These are phyloP conservation scores for Euplagia quadripunctaria DNA, from an alignment of 2,888 invertebrate genomes.

Conservation along the genomic window DNA sequence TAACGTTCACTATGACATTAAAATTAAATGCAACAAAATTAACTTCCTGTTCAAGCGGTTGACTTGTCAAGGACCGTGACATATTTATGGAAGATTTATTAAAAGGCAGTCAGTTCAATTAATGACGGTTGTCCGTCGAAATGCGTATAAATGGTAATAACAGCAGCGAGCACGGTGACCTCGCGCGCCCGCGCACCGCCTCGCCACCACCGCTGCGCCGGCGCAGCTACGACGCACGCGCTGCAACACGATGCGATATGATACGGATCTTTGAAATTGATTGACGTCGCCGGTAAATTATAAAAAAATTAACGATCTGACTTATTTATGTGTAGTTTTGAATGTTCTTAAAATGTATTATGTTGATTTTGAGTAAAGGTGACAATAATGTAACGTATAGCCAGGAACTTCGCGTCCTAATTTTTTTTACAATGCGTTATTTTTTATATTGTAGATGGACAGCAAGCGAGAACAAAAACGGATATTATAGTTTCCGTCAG, in stretches of 20 bases:
- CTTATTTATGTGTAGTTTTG: background rate
- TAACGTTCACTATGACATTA: background rate
- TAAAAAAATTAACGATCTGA: background rate
- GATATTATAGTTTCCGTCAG: background rate
- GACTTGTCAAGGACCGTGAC: background rate
- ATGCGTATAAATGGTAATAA: constrained; percentile 1
- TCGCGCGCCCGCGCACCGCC: constrained; percentile 56
- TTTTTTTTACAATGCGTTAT: too few relatives aligned
- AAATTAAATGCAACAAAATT: background rate
- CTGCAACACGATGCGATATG: constrained; percentile 47
- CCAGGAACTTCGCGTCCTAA: too few relatives aligned
- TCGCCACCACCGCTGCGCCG: constrained; percentile 36
- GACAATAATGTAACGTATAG: too few relatives aligned
- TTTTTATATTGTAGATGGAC: background rate
- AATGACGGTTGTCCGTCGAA: constrained; percentile 7
- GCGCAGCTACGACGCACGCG: constrained; percentile 47
- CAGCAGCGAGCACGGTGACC: constrained; percentile 54
- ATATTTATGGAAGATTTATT: background rate
- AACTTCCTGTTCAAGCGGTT: too few relatives aligned
- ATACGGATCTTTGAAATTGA: constrained; percentile 17
- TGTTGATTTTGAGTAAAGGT: background rate
- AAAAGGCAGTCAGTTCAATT: background rate
- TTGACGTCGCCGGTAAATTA: background rate
- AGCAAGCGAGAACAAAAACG: background rate
- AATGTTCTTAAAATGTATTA: background rate